Conservation (phyloP, 2,888 invertebrate species). For the Athalia circularis region DNA sequence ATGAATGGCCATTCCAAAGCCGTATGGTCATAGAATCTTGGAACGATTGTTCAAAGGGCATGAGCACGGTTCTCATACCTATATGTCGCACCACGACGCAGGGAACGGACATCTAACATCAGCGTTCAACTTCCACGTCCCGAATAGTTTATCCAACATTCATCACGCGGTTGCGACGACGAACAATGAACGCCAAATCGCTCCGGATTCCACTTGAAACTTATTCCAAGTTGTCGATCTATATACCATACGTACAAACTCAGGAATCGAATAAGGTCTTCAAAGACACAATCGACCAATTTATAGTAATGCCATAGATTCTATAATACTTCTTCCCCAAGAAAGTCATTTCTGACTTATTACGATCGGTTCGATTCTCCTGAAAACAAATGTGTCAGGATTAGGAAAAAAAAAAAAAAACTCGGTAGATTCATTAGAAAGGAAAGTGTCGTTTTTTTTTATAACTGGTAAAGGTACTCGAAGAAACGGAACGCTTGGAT, state of each 20-base stretch:
- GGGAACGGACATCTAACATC: conserved; percentile 58
- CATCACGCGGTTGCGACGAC: conserved; percentile 62
- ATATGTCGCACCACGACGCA: conserved; percentile 34
- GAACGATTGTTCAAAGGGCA: conserved; percentile 59
- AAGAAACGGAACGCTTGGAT: too few species aligned
- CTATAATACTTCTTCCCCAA: too few species aligned
- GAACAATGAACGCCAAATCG: conserved; percentile 67
- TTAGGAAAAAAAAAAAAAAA: too few species aligned
- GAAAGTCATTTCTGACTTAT: too few species aligned
- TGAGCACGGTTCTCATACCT: neutral
- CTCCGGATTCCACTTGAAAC: conserved; percentile 65
- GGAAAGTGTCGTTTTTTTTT: too few species aligned
- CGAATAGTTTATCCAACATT: conserved; percentile 66
- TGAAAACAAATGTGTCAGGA: too few species aligned
- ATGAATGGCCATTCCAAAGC: conserved; percentile 60
- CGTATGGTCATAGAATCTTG: conserved; percentile 59
- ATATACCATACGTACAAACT: neutral
- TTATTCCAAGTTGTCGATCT: conserved; percentile 53
- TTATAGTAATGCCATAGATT: neutral
- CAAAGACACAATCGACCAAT: conserved; percentile 26
- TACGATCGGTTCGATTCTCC: too few species aligned
- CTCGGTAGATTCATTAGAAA: too few species aligned
- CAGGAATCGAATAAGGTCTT: neutral
- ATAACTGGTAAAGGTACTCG: too few species aligned
- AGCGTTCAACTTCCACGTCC: conserved; percentile 55